Conservation (phyloP, 2,113 vertebrate genomes). For the Rattus rattus region DNA sequence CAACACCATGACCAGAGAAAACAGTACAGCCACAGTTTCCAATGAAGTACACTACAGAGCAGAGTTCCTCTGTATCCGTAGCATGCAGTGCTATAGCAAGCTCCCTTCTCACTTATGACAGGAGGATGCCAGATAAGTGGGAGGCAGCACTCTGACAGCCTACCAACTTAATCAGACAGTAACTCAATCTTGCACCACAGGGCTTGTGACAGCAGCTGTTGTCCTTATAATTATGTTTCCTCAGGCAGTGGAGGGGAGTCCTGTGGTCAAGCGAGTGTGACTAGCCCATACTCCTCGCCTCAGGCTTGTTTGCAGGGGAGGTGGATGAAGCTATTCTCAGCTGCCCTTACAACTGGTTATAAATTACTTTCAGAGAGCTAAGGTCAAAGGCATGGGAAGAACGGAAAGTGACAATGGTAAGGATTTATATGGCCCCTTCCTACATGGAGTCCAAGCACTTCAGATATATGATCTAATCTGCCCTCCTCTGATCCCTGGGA, state of each 20-base stretch:
- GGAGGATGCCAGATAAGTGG: not conserved
- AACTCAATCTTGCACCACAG: not conserved
- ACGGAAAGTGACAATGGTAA: conserved; percentile 37
- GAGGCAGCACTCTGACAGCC: not conserved
- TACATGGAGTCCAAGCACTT: conserved; percentile 30
- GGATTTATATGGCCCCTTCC: conserved; percentile 56
- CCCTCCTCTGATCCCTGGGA: conserved; percentile 26
- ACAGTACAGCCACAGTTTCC: not conserved
- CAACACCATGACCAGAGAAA: not conserved
- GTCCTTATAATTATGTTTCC: conserved; percentile 26
- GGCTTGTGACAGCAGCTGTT: not conserved
- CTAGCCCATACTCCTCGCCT: not conserved
- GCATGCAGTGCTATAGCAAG: accelerated
- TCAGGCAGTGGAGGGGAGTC: not conserved
- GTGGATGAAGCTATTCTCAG: conserved; percentile 2
- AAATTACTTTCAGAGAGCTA: conserved; percentile 60
- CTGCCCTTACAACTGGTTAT: conserved; percentile 33
- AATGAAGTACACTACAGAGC: accelerated
- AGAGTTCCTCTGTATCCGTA: too few species aligned
- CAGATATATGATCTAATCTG: conserved; percentile 64
- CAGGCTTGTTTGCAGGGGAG: not conserved
- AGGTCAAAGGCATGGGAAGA: conserved; percentile 53
- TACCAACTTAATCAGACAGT: not conserved
- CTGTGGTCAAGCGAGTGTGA: not conserved
- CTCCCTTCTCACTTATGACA: not conserved